Base-by-base conservation (phyloP, 2,888 invertebrate species). In the Orchesellides sinensis region DNA sequence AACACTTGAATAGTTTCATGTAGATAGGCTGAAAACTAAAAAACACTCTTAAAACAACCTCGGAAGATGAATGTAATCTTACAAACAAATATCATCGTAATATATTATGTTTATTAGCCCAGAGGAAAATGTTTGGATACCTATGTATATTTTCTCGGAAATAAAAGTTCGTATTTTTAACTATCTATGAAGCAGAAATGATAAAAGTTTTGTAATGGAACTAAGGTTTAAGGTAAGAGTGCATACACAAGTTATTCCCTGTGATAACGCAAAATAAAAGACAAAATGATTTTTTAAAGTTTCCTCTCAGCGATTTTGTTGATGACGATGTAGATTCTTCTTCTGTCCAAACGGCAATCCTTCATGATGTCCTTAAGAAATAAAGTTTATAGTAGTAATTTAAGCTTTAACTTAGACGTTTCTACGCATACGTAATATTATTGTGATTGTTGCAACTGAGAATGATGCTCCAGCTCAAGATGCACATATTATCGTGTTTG, bases 21-120 rank as follows among this genome's bases (percentile, higher is more conserved):
- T 32, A 66, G 40, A 61, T 61, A 17, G 49, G 73, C 73, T 69
- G 72, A 79, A 77, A 27, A 23, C 1, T 12, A n/a, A 23, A 25
- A 6, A 19, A 23, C 12, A 23, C 25, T 23, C 56, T 3, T 8
- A 32, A 17, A 54, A n/a, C n/a, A n/a, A n/a, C 49, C 5, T 49
- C 49, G n/a, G 40, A 52, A n/a, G n/a, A n/a, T n/a, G n/a, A n/a
- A n/a, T n/a, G 54, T 73, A 69, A 79, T 63, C 72, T 68, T 61
- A 49, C 61, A 65, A 35, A 65, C 52, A 52, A 52, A 29, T 29
- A 75, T 70, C 63, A 52, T 70, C 17, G 52, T 59, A 3, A 59
- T 77, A 61, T 56, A 65, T 77, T 61, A 69, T 70, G 69, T 65
- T 63, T 70, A 70, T 70, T 79, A 10, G 70, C 63, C 63, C 35